A percentile compares a stretch with the other conserved stretches of the same genome.
Conservation (phyloP, 2,113 vertebrate genomes). For the Myxocyprinus asiaticus region DNA sequence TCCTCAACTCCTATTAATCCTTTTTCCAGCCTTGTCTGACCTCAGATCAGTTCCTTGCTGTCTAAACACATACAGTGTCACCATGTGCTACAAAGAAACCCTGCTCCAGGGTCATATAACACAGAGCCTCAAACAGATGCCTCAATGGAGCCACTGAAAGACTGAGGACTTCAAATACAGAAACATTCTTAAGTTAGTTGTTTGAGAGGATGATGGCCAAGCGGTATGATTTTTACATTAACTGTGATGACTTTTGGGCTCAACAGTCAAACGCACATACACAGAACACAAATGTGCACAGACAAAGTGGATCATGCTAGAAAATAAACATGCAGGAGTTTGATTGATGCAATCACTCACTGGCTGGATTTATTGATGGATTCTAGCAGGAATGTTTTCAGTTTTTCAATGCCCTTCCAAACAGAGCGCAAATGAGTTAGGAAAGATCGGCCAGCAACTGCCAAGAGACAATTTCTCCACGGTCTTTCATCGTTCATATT, state of each 20-base stretch:
- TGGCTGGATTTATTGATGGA: slow-evolving; percentile 1
- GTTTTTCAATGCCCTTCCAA: slow-evolving; percentile 32
- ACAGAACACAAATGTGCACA: neutral
- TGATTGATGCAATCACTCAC: neutral
- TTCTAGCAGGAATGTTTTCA: slow-evolving; percentile 30
- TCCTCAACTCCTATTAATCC: slow-evolving; percentile 39
- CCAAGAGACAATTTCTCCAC: slow-evolving; percentile 45
- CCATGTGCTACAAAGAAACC: neutral
- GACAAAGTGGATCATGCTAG: neutral
- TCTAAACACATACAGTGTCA: slow-evolving; percentile 8
- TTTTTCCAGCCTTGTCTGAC: neutral
- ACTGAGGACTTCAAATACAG: slow-evolving; percentile 6
- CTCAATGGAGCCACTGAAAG: neutral
- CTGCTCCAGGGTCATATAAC: too few relatives aligned
- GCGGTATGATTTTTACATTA: slow-evolving; percentile 1
- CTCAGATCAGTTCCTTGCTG: slow-evolving; percentile 24
- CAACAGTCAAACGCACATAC: neutral
- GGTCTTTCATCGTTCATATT: slow-evolving; percentile 37
- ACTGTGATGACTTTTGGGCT: neutral
- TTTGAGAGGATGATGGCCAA: neutral
- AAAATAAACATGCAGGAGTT: slow-evolving; percentile 2
- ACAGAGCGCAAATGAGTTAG: slow-evolving; percentile 19
- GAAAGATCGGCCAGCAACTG: slow-evolving; percentile 11
- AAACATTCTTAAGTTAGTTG: neutral
- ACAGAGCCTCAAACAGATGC: too few relatives aligned